phyloP scores from a whole-genome alignment of 2,797 vertebrate species.

The Acridotheres tristis region DNA sequence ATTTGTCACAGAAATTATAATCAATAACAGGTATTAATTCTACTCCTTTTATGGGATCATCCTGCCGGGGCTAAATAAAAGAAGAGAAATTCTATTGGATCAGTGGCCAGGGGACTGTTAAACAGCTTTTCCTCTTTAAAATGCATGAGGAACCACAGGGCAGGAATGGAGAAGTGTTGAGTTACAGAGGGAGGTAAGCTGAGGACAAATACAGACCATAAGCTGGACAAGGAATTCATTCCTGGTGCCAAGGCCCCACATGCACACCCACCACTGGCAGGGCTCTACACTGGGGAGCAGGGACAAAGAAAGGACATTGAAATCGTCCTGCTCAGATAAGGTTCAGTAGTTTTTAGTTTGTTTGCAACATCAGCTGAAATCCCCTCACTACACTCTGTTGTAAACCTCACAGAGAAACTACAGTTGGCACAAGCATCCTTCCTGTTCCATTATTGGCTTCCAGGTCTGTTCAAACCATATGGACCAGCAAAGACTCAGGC shows the following conservation, averaged over 20 bases:
- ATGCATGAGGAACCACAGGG: background rate
- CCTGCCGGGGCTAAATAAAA: background rate
- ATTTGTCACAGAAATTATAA: background rate
- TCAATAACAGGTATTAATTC: background rate
- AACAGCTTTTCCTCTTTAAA: background rate
- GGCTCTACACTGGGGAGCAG: background rate
- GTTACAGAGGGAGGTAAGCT: background rate
- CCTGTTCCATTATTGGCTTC: background rate
- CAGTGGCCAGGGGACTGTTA: background rate
- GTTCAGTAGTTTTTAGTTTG: background rate
- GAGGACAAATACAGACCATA: background rate
- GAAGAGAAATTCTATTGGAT: background rate
- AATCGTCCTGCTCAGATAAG: background rate
- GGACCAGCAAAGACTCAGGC: background rate
- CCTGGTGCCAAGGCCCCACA: background rate
- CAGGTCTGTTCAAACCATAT: background rate
- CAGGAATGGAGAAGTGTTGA: background rate
- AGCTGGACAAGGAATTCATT: background rate
- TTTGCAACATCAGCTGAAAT: background rate
- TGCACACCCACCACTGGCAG: background rate
- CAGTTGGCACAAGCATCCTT: background rate
- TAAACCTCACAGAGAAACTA: background rate
- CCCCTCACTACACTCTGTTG: background rate
- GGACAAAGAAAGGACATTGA: background rate
- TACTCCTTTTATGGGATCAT: background rate